Evolutionary conservation across 2,797 vertebrate species (phyloP).

Genomic region (Numenius phaeopus): DNA sequence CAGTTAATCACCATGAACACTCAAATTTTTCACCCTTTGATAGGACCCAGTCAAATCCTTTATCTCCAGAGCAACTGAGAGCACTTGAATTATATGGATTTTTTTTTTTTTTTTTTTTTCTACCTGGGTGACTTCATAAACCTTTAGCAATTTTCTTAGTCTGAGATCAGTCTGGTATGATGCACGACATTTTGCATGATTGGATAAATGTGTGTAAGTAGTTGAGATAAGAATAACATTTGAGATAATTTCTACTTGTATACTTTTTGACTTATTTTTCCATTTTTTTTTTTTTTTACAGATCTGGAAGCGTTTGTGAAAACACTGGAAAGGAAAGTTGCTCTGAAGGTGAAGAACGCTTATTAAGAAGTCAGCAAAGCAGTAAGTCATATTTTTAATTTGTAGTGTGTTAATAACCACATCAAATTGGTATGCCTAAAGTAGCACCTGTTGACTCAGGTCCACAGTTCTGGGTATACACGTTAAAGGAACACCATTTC

Average conservation of each 20-base stretch:
- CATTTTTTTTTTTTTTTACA: not conserved
- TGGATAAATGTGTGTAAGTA: not conserved
- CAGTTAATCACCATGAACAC: not conserved
- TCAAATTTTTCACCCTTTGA: not conserved
- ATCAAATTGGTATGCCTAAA: not conserved
- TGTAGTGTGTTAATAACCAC: not conserved
- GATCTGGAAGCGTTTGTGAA: not conserved
- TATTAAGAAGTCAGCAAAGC: not conserved
- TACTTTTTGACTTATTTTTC: not conserved
- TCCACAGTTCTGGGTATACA: not conserved
- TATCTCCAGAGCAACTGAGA: not conserved
- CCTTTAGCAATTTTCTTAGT: not conserved
- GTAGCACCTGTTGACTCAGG: not conserved
- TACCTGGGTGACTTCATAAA: not conserved
- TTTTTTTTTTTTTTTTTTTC: not conserved
- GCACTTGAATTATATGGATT: not conserved
- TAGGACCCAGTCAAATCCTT: not conserved
- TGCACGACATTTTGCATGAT: not conserved
- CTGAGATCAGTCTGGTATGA: not conserved
- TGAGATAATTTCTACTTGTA: not conserved
- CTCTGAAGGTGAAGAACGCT: not conserved
- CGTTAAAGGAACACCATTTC: not conserved
- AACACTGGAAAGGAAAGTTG: not conserved
- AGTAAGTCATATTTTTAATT: not conserved
- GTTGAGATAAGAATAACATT: not conserved